Base-by-base conservation (phyloP, 64 coral and sea anemone genomes). In the Catalaphyllia jardinei region DNA sequence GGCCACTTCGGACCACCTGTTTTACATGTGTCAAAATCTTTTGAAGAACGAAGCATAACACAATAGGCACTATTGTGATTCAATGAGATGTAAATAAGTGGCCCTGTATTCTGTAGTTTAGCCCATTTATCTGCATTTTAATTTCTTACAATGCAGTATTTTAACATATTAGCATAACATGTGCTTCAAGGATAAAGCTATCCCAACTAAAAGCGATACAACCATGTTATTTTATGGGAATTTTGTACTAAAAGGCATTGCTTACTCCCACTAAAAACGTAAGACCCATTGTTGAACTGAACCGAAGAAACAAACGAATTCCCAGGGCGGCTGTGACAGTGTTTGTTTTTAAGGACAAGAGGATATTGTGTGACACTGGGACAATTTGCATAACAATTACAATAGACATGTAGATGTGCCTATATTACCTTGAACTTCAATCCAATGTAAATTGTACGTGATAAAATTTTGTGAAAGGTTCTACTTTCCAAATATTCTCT, bases 361-460 rank as follows among this genome's bases (percentile, higher is more conserved):
- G 15, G 22, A 69, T 69, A 69, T 69, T 69, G 65, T 69, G 65
- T 69, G 65, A 69, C 65, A 69, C 1, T 57, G 54, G 15, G 15
- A 22, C 24, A n/a, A 71, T 71, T 85, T 50, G 62, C 81, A 85
- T 50, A 67, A 85, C 63, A 85, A 85, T 46, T 46, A 46, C 25
- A 7, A 24, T 25, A n/a, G 7, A 69, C 65, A 69, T 69, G 65
- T 25, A 57, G 54, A 57, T 81, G 29, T 25, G 17, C 29, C 30
- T 6, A 85, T 35, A 85, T 71, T 85, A 51, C 35, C 63, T 71
- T 85, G 62, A 71, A 71, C 63, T 85, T 85, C 31, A 67, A 67
- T 15, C 9, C 7, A 27, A 20, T 39, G 12, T 25, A 13, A 62
- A 82, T 29, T 42, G 30, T 85, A 85, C 81, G 81, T 85, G 81